Base-by-base conservation (phyloP, 2,113 vertebrate genomes). In the Cichladusa arquata region DNA sequence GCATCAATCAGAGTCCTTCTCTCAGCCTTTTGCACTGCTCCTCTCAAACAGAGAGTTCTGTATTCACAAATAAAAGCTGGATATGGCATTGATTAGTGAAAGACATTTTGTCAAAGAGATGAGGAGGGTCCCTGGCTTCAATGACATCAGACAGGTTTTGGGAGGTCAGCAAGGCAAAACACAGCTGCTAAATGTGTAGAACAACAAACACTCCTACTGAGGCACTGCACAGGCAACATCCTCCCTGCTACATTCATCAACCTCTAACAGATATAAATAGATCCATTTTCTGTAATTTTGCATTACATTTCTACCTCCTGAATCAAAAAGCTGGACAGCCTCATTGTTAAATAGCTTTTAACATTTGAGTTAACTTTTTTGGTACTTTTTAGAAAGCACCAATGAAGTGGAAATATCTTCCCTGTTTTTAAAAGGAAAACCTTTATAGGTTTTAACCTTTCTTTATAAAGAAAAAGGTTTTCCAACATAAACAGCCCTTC, bases 331-430 rank as follows among this genome's bases (percentile, higher is more conserved):
- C 1, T 72, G 28, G 8, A 67, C 23, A 72, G 45, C 20, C 51
- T 76, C 19, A 20, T 10, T 9, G 2, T 26, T 23, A 33, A 25
- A 72, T 25, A 91, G 26, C 29, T 56, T 56, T 8, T 12, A 95
- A 18, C 2, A 1, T 47, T 18, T 0, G 0, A n/a, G 15, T 34
- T 51, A 48, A 62, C 16, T 88, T 44, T 42, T 16, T 25, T 38
- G 29, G 31, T 42, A 28, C 8, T 40, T 86, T 65, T 36, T 24
- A 69, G 25, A 81, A 77, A 83, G 72, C 25, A 76, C 5, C 20
- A 65, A 28, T 0, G 4, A 28, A 67, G 10, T 19, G 8, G 42
- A 58, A 74, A 47, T 36, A 12, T 9, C 12, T 45, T 62, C 34
- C 11, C 42, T 53, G 25, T 9, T 48, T 82, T 88, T 31, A 28